These are phyloP conservation scores for Oreonectes daqikongensis DNA, from an alignment of 2,797 vertebrate species.

Conservation along the genomic window DNA sequence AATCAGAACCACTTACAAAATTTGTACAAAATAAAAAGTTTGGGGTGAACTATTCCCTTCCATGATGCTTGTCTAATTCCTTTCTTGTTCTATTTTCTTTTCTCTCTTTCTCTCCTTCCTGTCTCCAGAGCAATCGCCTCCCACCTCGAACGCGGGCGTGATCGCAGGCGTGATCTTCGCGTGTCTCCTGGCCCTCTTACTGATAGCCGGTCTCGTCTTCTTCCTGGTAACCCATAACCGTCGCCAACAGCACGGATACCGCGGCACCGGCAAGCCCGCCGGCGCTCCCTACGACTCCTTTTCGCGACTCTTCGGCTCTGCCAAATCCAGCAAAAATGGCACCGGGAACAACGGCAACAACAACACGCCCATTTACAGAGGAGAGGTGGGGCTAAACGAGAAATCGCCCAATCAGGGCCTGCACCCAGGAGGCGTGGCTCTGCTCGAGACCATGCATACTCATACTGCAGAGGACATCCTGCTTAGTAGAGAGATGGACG, in stretches of 20 bases:
- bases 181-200: constrained; percentile 81
- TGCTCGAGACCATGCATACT: constrained; percentile 64
- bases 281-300: constrained; percentile 77
- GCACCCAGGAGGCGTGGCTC: constrained; percentile 67
- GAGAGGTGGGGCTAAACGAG: constrained; percentile 72
- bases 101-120: constrained; percentile 44
- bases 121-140: constrained; percentile 71
- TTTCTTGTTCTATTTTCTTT: constrained; percentile 44
- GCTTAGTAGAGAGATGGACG: constrained; percentile 77
- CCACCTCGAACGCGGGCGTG: constrained; percentile 76
- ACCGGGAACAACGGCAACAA: constrained; percentile 71
- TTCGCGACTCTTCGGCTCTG: constrained; percentile 82
- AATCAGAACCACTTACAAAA: background rate
- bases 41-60: constrained; percentile 23
- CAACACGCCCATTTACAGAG: constrained; percentile 77
- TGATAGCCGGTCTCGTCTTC: constrained; percentile 78
- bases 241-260: constrained; percentile 75
- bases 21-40: background rate
- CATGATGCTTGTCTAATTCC: constrained; percentile 37
- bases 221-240: constrained; percentile 81
- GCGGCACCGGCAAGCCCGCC: constrained; percentile 67
- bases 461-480: constrained; percentile 79
- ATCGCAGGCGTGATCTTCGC: constrained; percentile 85
- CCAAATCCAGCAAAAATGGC: constrained; percentile 60
- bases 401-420: constrained; percentile 75